Conservation (phyloP, 2,113 vertebrate genomes). For the Protobothrops mucrosquamatus region DNA sequence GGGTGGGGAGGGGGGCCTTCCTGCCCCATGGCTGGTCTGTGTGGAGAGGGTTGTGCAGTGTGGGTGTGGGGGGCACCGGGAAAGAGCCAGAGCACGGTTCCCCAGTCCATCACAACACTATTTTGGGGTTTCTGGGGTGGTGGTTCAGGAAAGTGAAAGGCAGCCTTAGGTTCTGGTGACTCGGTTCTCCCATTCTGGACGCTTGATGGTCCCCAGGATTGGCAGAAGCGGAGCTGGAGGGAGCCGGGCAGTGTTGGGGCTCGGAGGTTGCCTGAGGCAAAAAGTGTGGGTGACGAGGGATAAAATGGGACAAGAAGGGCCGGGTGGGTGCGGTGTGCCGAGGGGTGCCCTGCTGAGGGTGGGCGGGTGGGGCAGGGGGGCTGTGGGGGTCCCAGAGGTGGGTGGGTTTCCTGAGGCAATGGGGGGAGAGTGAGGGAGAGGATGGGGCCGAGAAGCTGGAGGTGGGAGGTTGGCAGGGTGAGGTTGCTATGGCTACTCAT, state of each 20-base stretch:
- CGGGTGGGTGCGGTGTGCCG: neutral
- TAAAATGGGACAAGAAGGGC: neutral
- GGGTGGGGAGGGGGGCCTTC: neutral
- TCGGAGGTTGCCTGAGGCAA: neutral
- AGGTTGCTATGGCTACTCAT: conserved; percentile 71
- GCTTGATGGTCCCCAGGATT: too few species aligned
- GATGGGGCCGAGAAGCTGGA: conserved; percentile 59
- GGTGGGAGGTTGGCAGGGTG: conserved; percentile 70
- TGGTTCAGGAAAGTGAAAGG: neutral
- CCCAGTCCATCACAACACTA: neutral
- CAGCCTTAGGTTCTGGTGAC: neutral
- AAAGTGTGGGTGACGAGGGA: neutral
- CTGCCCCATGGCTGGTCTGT: neutral
- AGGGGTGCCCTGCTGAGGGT: neutral
- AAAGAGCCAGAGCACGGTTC: neutral
- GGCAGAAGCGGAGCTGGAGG: neutral
- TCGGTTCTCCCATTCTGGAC: too few species aligned
- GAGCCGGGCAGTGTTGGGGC: neutral
- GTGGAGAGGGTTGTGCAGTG: neutral
- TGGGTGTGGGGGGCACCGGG: neutral
- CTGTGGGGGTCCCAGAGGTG: neutral
- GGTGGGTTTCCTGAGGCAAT: neutral
- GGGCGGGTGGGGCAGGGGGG: neutral
- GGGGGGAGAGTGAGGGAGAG: conserved; percentile 26
- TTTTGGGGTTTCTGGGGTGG: too few species aligned